These are phyloP conservation scores for Holocentrus rufus DNA, from an alignment of 2,797 vertebrate genomes.

Conservation along the genomic window DNA sequence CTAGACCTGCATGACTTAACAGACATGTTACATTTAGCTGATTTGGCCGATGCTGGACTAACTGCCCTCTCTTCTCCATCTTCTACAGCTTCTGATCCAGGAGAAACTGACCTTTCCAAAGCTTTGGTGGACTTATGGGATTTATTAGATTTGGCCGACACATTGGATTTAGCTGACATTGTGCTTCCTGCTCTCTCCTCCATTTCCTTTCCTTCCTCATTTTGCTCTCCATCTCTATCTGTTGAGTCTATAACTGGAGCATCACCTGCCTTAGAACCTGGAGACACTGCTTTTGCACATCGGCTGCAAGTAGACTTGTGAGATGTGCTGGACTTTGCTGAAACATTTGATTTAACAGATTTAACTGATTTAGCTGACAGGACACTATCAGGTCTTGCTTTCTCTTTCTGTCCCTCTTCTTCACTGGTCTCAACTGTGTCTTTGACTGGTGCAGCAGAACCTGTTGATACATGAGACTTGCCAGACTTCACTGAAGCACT, in stretches of 20 bases:
- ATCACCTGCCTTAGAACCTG: constrained; percentile 2
- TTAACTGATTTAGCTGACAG: constrained; percentile 49
- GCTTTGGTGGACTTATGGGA: constrained; percentile 58
- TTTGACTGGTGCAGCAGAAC: not conserved
- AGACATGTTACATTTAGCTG: constrained; percentile 53
- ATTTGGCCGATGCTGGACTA: constrained; percentile 58
- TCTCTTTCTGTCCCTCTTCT: not conserved
- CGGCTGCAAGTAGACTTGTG: constrained; percentile 59
- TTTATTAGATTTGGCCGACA: constrained; percentile 66
- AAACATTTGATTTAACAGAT: constrained; percentile 53
- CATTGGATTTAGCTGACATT: constrained; percentile 67
- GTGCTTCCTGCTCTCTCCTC: constrained; percentile 62
- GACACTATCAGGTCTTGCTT: constrained; percentile 51
- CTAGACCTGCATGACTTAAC: constrained; percentile 31
- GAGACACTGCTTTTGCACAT: constrained; percentile 37
- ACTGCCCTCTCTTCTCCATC: constrained; percentile 57
- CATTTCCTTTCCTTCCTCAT: constrained; percentile 32
- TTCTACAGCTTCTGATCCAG: constrained; percentile 26
- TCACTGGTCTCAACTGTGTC: not conserved
- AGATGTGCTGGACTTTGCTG: constrained; percentile 68
- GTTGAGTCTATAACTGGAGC: not conserved
- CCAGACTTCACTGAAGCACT: constrained; percentile 29
- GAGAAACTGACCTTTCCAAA: constrained; percentile 54
- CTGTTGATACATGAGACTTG: not conserved
- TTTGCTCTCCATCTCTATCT: constrained; percentile 16